Percentiles rank a stretch among this genome's conserved stretches.
phyloP scores from a whole-genome alignment of 2,113 vertebrate genomes.

The Piaya cayana region DNA sequence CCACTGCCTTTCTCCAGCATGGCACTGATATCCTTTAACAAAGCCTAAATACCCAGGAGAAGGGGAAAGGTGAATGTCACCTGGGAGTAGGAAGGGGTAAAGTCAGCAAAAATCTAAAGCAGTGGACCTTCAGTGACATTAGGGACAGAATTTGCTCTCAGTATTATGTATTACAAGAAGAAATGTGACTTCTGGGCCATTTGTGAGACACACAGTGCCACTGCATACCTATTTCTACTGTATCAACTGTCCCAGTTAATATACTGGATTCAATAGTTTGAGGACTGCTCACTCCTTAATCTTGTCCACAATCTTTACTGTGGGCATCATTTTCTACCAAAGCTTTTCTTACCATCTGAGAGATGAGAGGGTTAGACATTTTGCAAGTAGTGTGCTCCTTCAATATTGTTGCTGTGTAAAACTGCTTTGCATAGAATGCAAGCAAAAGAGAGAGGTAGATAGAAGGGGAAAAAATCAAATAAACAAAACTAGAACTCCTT shows the following conservation, averaged over 20 bases:
- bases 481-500: neutral
- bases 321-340: neutral
- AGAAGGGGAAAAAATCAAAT: fast-evolving
- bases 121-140: neutral
- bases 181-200: neutral
- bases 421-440: neutral
- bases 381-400: neutral
- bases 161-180: neutral
- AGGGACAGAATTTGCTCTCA: neutral
- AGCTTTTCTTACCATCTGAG: neutral
- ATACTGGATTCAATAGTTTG: neutral
- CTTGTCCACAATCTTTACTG: neutral
- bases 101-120: neutral
- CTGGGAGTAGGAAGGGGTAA: neutral
- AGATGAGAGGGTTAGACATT: neutral
- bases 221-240: neutral
- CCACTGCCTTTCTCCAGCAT: neutral
- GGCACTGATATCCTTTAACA: neutral
- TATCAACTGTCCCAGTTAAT: neutral
- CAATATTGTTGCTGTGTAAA: neutral
- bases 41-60: neutral
- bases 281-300: neutral
- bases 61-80: neutral
- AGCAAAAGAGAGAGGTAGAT: neutral
- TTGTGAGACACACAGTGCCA: neutral